Conservation (phyloP, 2,888 invertebrate genomes). For the Drosophila leonis region DNA sequence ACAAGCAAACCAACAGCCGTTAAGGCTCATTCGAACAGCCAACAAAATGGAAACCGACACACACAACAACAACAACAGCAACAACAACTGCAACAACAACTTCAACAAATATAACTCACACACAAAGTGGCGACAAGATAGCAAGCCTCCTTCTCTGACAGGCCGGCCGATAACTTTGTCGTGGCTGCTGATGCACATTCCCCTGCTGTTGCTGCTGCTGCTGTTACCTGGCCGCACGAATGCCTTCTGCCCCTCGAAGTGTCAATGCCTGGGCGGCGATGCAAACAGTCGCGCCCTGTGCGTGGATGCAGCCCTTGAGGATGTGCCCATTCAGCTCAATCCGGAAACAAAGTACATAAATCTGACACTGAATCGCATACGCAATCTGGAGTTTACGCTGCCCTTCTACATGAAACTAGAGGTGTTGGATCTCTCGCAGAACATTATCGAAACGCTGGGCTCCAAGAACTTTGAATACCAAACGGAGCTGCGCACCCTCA, state of each 20-base stretch:
- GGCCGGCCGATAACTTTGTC: slow-evolving; percentile 6
- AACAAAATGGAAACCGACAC: slow-evolving; percentile 46
- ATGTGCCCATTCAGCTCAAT: slow-evolving; percentile 95
- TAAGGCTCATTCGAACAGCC: slow-evolving; percentile 16
- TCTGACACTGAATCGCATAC: slow-evolving; percentile 93
- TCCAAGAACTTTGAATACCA: slow-evolving; percentile 93
- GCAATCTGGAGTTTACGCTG: slow-evolving; percentile 91
- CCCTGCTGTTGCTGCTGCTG: slow-evolving; percentile 54
- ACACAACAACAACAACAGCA: slow-evolving; percentile 15
- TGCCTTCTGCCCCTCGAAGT: slow-evolving; percentile 91
- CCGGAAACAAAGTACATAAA: slow-evolving; percentile 94
- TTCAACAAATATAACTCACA: slow-evolving; percentile 40
- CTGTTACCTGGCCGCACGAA: slow-evolving; percentile 42
- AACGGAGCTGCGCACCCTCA: slow-evolving; percentile 90
- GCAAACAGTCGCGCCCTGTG: slow-evolving; percentile 91
- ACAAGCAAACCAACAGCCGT: slow-evolving; percentile 6
- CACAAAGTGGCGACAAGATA: slow-evolving; percentile 51
- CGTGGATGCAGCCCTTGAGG: slow-evolving; percentile 91
- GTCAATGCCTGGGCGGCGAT: slow-evolving; percentile 90
- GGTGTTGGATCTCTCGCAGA: slow-evolving; percentile 92
- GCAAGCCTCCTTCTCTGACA: slow-evolving; percentile 27
- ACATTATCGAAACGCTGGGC: slow-evolving; percentile 92
- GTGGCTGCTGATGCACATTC: slow-evolving; percentile 37
- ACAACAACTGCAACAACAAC: slow-evolving; percentile 3
- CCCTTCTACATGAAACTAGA: slow-evolving; percentile 92